Evolutionary conservation across 2,113 vertebrate species (phyloP), one percentile per base, ranked within the genome.

Genomic region (Syngnathus scovelli): DNA sequence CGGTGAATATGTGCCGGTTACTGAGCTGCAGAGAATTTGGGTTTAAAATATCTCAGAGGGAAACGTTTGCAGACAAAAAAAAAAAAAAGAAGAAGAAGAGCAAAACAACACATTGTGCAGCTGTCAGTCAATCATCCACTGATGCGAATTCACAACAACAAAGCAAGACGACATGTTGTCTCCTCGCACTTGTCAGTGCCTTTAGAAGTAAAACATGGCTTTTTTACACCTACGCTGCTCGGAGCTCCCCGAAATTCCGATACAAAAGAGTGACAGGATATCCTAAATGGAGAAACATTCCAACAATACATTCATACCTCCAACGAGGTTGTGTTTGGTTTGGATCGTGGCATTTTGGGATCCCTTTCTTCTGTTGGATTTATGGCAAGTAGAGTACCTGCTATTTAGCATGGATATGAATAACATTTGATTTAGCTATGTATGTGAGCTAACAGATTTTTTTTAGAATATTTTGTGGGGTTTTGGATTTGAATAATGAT

Each of bases 71-170:
- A 82, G 70, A 75, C 36, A 5, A 21, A 41, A 41, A 6, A 58
- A 36, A 1, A 27, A 58, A 58, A 54, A n/a, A 21, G 7, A 21
- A 9, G 23, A 18, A 27, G 21, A 36, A 36, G 27, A 16, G 64
- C 75, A 76, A 68, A 79, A 49, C 60, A 74, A 83, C 80, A 76
- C 72, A 77, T 55, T 71, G 70, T 69, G 23, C 67, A 74, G 78
- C 77, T 79, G 76, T 79, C 80, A 71, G 75, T 69, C 70, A 75
- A 70, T 49, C 61, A 64, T 64, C 33, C 68, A 18, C 71, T 18
- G 78, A 76, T 82, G 73, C 79, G 77, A 82, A 79, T 36, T 21
- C 64, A 78, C 78, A 64, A 81, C 61, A 77, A 78, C 84, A 80
- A 81, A 84, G 83, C 37, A 19, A 78, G 71, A 80, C 80, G 67